Evolutionary conservation across 2,113 vertebrate species (phyloP), one percentile per base, ranked within the genome.

Genomic region (Poeciliopsis prolifica): DNA sequence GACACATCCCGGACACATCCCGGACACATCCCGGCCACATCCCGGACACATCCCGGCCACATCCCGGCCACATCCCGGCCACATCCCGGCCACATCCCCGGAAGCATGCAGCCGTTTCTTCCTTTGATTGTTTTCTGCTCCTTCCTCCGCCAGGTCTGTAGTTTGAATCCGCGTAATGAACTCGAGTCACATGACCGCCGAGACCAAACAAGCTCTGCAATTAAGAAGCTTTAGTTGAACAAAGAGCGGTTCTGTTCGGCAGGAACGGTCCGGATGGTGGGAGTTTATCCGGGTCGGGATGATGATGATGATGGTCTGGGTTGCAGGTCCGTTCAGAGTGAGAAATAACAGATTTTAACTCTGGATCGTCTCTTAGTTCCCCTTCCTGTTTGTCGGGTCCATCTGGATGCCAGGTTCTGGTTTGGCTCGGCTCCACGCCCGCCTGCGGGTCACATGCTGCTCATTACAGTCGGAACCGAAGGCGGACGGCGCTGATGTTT

Each of bases 161-260:
- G 14, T 11, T 29, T 61, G 12, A 7, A 7, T 33, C 31, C 19
- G 40, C 54, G 33, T 14, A 12, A 40, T 51, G 48, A 66, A 7
- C 14, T 28, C 0, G 14, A 9, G 60, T 81, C 83, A 72, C 30
- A 1, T 63, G 75, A 1, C 42, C 37, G 14, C 22, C 8, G 35
- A 37, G 29, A 28, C 6, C 54, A 3, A 48, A 5, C 15, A 1
- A 48, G 44, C 15, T 44, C 42, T 15, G 15, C 14, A 44, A 44
- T 44, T 44, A 44, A 15, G 42, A 15, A 13, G 42, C 15, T 44
- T 44, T 44, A 29, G 9, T 63, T 0, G n/a, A 72, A 79, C 72
- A 75, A 74, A 51, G 69, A 31, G 2, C 42, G 17, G 33, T 44
- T 82, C 31, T 78, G 70, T 66, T 37, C 4, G 51, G 51, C 51